phyloP scores from a whole-genome alignment of 2,113 vertebrate genomes.

The Paramisgurnus dabryanus region DNA sequence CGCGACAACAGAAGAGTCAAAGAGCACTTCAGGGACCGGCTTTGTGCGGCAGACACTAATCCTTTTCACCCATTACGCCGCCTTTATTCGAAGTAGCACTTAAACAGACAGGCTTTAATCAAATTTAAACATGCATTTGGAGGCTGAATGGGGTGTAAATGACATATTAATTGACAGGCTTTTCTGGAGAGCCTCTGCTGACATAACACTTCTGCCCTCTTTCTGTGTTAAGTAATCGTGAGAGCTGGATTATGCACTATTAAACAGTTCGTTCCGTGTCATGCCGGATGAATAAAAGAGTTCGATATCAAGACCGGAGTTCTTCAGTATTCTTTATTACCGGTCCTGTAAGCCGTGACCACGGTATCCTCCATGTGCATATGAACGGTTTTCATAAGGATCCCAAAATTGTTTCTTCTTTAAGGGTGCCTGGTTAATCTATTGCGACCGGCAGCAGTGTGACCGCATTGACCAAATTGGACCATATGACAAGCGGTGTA shows the following conservation, averaged over 20 bases:
- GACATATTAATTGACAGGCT: slow-evolving; percentile 54
- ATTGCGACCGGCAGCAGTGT: slow-evolving; percentile 51
- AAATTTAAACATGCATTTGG: slow-evolving; percentile 54
- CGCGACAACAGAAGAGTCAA: slow-evolving; percentile 77
- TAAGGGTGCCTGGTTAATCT: slow-evolving; percentile 53
- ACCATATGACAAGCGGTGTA: slow-evolving; percentile 60
- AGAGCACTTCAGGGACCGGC: slow-evolving; percentile 72
- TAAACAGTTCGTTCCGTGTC: slow-evolving; percentile 54
- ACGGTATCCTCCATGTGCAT: slow-evolving; percentile 43
- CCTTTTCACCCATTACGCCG: slow-evolving; percentile 73
- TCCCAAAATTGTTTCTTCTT: slow-evolving; percentile 43
- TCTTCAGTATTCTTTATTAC: slow-evolving; percentile 64
- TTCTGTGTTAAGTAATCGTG: slow-evolving; percentile 59
- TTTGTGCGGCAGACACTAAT: slow-evolving; percentile 77
- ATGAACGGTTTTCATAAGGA: slow-evolving; percentile 39
- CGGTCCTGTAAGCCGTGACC: slow-evolving; percentile 52
- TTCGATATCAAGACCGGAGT: slow-evolving; percentile 56
- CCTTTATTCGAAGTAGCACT: slow-evolving; percentile 68
- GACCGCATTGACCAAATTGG: slow-evolving; percentile 63
- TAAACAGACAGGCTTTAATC: slow-evolving; percentile 63
- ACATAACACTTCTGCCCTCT: slow-evolving; percentile 51
- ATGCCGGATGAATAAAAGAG: slow-evolving; percentile 63
- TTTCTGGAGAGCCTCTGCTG: slow-evolving; percentile 45
- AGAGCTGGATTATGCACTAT: slow-evolving; percentile 57
- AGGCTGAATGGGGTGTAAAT: slow-evolving; percentile 51